Percentiles rank a stretch among this genome's conserved stretches.
phyloP scores from a whole-genome alignment of 1,140 invertebrate species.

The Sminthurinus signatus region DNA sequence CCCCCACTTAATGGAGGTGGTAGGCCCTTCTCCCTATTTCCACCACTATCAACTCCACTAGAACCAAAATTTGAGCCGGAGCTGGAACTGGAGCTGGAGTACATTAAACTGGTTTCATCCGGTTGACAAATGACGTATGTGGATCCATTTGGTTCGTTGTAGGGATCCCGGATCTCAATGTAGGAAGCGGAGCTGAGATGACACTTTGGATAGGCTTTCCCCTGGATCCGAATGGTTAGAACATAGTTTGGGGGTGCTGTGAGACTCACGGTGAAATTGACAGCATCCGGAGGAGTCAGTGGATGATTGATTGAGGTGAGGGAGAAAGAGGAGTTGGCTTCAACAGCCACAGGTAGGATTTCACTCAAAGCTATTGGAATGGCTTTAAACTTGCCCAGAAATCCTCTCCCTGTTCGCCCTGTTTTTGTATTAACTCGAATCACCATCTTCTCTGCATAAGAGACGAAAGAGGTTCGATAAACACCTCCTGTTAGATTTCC shows the following conservation, averaged over 20 bases:
- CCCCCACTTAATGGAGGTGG: no score
- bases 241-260: slow-evolving; percentile 53
- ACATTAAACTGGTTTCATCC: slow-evolving; percentile 19
- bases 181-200: slow-evolving; percentile 42
- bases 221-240: slow-evolving; percentile 44
- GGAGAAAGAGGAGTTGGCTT: slow-evolving; percentile 23
- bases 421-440: slow-evolving; percentile 47
- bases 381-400: slow-evolving; percentile 36
- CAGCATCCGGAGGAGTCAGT: slow-evolving; percentile 47
- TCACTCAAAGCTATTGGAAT: slow-evolving; percentile 25
- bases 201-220: slow-evolving; percentile 25
- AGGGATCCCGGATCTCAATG: slow-evolving; percentile 59
- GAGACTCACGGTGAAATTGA: slow-evolving; percentile 52
- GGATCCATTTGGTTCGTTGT: slow-evolving; percentile 56
- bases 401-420: slow-evolving; percentile 33
- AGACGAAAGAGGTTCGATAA: slow-evolving; percentile 50
- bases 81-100: no score
- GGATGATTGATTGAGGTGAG: slow-evolving; percentile 52
- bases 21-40: no score
- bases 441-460: slow-evolving; percentile 52
- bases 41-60: no score
- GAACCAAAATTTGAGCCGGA: no score
- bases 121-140: slow-evolving; percentile 57
- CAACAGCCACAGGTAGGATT: slow-evolving; percentile 24
- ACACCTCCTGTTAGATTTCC: slow-evolving; percentile 35